Evolutionary conservation across 2,888 invertebrate species (phyloP).

Genomic region (Rugalucina vietnamica): DNA sequence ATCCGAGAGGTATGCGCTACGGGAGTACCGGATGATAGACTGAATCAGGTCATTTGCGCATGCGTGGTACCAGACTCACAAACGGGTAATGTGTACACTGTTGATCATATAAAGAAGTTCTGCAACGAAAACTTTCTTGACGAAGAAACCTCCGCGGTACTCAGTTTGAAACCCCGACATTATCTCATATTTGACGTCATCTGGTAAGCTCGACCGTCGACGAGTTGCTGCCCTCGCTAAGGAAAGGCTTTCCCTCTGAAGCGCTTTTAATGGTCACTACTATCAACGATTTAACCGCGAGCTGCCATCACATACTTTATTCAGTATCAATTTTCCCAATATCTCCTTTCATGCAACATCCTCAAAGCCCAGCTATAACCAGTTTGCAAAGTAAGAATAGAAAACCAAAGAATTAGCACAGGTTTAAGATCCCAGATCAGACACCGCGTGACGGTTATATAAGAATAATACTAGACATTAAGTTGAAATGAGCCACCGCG

Average conservation of each 20-base stretch:
- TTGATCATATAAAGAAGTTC: constrained; percentile 5
- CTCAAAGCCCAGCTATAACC: too few relatives aligned
- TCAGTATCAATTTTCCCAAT: too few relatives aligned
- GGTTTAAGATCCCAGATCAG: too few relatives aligned
- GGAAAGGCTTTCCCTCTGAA: constrained; percentile 1
- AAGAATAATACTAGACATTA: too few relatives aligned
- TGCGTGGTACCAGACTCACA: constrained; percentile 42
- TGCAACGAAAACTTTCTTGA: constrained; percentile 5
- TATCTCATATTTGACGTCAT: constrained; percentile 6
- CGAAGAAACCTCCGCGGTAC: background rate
- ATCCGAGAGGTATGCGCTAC: constrained; percentile 38
- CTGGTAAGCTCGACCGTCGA: constrained; percentile 20
- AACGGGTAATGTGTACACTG: background rate
- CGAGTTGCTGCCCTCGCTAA: background rate
- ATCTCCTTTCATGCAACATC: too few relatives aligned
- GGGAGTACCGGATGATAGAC: constrained; percentile 55
- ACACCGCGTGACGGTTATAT: too few relatives aligned
- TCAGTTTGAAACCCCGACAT: constrained; percentile 14
- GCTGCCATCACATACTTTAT: too few relatives aligned
- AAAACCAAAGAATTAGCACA: too few relatives aligned
- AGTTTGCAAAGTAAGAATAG: too few relatives aligned
- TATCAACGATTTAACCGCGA: too few relatives aligned
- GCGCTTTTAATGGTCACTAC: too few relatives aligned
- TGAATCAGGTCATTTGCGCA: constrained; percentile 53
- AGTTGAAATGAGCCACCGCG: too few relatives aligned